phyloP scores from a whole-genome alignment of 2,797 vertebrate species.

The Gymnothorax reevesii region DNA sequence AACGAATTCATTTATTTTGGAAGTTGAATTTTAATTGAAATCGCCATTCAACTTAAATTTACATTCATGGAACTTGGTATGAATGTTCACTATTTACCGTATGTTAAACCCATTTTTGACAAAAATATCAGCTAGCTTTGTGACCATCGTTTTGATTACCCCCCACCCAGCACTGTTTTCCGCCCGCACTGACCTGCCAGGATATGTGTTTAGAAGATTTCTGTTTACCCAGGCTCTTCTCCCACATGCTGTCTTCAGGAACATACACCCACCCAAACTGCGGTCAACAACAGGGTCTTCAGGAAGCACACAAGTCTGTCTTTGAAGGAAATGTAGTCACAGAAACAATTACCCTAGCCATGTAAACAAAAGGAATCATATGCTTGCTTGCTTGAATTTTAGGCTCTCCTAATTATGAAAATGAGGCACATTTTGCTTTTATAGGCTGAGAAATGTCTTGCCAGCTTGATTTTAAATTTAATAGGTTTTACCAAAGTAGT shows the following conservation, averaged over 20 bases:
- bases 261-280: background rate
- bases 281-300: background rate
- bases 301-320: background rate
- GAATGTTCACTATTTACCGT: background rate
- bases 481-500: background rate
- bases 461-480: too few species aligned
- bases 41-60: background rate
- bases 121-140: background rate
- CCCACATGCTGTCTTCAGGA: background rate
- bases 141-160: background rate
- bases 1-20: too few species aligned
- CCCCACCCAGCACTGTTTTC: background rate
- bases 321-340: conserved; percentile 4
- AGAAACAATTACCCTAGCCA: background rate
- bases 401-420: background rate
- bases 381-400: background rate
- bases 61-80: background rate
- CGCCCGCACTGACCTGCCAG: background rate
- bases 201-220: background rate
- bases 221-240: background rate
- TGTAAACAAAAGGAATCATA: background rate
- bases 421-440: background rate
- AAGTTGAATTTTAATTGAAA: too few species aligned
- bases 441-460: background rate
- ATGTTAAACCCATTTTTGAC: background rate